These are phyloP conservation scores for Leptoteleia sp. DNA, from an alignment of 1,140 invertebrate genomes.

Conservation along the genomic window DNA sequence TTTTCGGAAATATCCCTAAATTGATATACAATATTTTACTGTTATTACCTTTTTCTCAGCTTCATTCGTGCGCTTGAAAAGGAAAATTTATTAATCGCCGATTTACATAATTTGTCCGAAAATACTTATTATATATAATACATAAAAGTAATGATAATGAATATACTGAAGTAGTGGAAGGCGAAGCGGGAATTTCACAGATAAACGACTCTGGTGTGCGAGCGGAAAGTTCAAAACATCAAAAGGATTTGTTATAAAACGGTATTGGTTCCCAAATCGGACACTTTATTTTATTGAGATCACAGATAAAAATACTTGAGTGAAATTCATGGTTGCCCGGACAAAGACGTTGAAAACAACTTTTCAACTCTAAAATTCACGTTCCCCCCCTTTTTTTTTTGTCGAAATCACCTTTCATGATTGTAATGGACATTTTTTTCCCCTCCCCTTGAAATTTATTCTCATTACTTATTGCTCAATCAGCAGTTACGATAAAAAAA, in stretches of 20 bases:
- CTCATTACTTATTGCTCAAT: conserved; percentile 39
- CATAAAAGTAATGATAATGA: conserved; percentile 1
- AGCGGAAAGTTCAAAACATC: conserved; percentile 13
- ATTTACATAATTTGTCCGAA: no score
- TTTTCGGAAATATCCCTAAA: no score
- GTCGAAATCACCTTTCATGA: conserved; percentile 2
- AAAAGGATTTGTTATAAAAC: conserved; percentile 25
- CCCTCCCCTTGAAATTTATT: conserved; percentile 13
- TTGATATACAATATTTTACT: no score
- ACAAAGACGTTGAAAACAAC: conserved; percentile 16
- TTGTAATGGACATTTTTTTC: conserved; percentile 10
- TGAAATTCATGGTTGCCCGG: conserved; percentile 12
- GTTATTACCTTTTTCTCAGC: no score
- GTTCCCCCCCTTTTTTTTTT: conserved; percentile 11
- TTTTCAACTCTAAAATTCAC: conserved; percentile 19
- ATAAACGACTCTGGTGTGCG: not conserved
- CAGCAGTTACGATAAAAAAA: not conserved
- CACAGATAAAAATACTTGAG: conserved; percentile 39
- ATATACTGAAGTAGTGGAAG: conserved; percentile 3
- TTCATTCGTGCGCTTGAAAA: no score
- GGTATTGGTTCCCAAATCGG: conserved; percentile 36
- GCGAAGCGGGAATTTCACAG: not conserved
- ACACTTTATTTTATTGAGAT: conserved; percentile 43
- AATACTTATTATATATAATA: no score
- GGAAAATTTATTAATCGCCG: no score